Conservation (phyloP, 2,888 invertebrate species). For the Pachydiplax longipennis region DNA sequence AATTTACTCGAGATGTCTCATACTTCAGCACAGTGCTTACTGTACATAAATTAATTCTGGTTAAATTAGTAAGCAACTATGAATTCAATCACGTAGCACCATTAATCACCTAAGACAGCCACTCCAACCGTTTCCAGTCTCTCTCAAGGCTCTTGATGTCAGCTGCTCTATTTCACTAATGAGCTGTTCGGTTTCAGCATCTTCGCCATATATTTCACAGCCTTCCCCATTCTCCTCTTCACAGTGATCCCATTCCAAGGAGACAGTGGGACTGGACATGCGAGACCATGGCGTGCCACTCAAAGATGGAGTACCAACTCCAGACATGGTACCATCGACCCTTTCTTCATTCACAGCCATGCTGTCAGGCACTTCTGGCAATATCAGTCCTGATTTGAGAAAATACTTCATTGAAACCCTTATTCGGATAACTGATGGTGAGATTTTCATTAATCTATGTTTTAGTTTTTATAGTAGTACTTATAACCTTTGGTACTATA, state of each 20-base stretch:
- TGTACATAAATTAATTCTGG: background rate
- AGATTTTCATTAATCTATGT: too few species aligned
- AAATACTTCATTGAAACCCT: background rate
- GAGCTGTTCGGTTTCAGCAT: constrained; percentile 71
- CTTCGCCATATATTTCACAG: constrained; percentile 56
- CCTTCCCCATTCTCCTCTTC: constrained; percentile 62
- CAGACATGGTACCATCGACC: background rate
- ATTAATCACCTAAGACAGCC: constrained; percentile 22
- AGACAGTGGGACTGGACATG: constrained; percentile 67
- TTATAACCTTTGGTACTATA: too few species aligned
- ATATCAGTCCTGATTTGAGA: constrained; percentile 3
- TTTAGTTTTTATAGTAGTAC: too few species aligned
- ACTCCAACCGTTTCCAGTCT: constrained; percentile 63
- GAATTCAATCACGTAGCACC: background rate
- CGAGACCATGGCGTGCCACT: constrained; percentile 49
- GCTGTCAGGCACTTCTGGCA: constrained; percentile 32
- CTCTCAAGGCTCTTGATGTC: constrained; percentile 70
- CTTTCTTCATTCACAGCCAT: background rate
- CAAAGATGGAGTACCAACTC: background rate
- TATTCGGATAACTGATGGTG: too few species aligned
- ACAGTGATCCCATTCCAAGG: constrained; percentile 73
- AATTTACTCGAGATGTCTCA: background rate
- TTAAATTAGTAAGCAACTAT: background rate
- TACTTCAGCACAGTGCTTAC: background rate
- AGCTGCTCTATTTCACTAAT: constrained; percentile 73